Evolutionary conservation across 2,113 vertebrate species (phyloP).

Genomic region (Sardina pilchardus): DNA sequence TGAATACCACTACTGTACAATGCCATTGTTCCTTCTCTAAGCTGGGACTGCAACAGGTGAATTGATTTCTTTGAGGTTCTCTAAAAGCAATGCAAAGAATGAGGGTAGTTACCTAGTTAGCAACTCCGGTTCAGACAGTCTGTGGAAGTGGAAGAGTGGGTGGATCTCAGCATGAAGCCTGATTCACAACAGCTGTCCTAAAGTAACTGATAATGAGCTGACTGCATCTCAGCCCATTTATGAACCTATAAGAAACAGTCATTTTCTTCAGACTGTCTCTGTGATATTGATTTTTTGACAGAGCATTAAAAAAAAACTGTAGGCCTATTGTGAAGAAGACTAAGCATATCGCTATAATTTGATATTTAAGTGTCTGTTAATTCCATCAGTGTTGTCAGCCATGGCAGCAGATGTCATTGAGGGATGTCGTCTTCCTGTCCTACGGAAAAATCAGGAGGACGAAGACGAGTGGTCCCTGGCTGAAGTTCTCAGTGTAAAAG

Average conservation of each 20-base stretch:
- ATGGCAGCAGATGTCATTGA: slow-evolving; percentile 76
- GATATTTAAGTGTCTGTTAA: background rate
- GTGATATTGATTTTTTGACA: background rate
- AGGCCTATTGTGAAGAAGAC: background rate
- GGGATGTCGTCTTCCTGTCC: slow-evolving; percentile 87
- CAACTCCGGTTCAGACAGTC: background rate
- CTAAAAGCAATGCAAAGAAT: background rate
- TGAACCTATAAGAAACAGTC: background rate
- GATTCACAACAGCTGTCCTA: background rate
- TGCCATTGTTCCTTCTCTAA: too few relatives aligned
- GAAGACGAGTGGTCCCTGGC: slow-evolving; percentile 93
- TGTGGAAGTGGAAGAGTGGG: background rate
- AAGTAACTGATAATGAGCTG: background rate
- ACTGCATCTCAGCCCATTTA: background rate
- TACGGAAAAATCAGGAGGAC: slow-evolving; percentile 90
- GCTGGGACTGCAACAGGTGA: too few relatives aligned
- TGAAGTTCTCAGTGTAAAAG: slow-evolving; percentile 91
- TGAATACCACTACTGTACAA: too few relatives aligned
- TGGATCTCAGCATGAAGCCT: background rate
- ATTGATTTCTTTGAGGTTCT: background rate
- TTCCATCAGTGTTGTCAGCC: background rate
- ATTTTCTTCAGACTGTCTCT: background rate
- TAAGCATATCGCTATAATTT: background rate
- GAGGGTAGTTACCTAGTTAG: background rate
- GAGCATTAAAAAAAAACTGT: background rate